Evolutionary conservation across 2,113 vertebrate species (phyloP).

Genomic region (Antechinus flavipes): DNA sequence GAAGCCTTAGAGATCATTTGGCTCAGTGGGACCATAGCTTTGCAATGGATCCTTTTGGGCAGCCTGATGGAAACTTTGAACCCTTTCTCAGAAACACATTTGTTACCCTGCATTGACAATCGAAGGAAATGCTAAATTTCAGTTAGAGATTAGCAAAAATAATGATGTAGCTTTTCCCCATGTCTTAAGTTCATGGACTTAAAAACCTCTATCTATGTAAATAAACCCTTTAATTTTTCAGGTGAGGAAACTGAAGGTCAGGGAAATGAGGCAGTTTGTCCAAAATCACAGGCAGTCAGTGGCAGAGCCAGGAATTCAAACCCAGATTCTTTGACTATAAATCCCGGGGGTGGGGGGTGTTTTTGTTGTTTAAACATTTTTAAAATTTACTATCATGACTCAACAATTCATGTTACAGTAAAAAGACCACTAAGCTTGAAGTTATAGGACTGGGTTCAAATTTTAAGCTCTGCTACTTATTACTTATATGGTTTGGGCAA

Average conservation of each 20-base stretch:
- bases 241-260: background rate
- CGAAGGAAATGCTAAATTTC: background rate
- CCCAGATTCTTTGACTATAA: background rate
- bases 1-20: background rate
- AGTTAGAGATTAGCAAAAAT: background rate
- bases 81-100: background rate
- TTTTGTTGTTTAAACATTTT: background rate
- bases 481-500: background rate
- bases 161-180: background rate
- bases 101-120: background rate
- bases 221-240: background rate
- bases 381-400: background rate
- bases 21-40: background rate
- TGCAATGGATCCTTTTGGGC: background rate
- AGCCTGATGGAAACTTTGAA: background rate
- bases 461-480: background rate
- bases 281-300: background rate
- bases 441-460: background rate
- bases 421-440: background rate
- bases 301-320: background rate
- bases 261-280: background rate
- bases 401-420: background rate
- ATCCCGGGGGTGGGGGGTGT: background rate
- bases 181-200: background rate
- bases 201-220: background rate